phyloP scores from a whole-genome alignment of 2,888 invertebrate genomes.

The Apotomis betuletana region DNA sequence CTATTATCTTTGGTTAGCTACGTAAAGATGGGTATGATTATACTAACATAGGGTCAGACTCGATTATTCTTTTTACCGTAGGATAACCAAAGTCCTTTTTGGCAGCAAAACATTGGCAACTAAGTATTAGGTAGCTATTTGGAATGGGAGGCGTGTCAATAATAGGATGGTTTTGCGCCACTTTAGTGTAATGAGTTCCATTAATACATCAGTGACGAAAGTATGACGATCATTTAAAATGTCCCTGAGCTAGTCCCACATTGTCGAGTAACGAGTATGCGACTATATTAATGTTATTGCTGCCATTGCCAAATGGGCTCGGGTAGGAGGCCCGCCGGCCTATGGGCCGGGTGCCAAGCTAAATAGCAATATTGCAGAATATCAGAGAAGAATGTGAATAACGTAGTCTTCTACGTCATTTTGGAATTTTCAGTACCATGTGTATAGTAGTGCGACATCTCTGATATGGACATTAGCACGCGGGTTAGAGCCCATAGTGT shows the following conservation, averaged over 20 bases:
- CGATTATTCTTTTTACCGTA: too few species aligned
- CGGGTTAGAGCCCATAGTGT: too few species aligned
- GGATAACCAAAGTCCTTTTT: too few species aligned
- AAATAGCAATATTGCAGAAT: conserved; percentile 28
- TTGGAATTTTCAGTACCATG: not conserved
- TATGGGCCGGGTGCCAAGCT: conserved; percentile 31
- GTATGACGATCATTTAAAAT: conserved; percentile 31
- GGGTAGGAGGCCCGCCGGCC: conserved; percentile 1
- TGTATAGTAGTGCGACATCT: too few species aligned
- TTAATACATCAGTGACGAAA: conserved; percentile 5
- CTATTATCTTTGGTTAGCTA: too few species aligned
- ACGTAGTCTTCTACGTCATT: not conserved
- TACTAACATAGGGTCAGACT: too few species aligned
- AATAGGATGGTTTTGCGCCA: not conserved
- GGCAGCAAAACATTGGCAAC: too few species aligned
- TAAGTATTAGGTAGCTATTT: too few species aligned
- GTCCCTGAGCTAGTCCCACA: conserved; percentile 37
- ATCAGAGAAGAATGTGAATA: conserved; percentile 2
- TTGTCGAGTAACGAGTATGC: conserved; percentile 1
- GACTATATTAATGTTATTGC: conserved; percentile 35
- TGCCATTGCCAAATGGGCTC: conserved; percentile 32
- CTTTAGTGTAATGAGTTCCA: conserved; percentile 4
- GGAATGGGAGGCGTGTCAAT: too few species aligned
- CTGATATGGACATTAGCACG: too few species aligned
- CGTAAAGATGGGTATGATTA: too few species aligned